Evolutionary conservation across 2,797 vertebrate genomes (phyloP), one percentile per base, ranked within the genome.

Genomic region (Trematomus bernacchii): DNA sequence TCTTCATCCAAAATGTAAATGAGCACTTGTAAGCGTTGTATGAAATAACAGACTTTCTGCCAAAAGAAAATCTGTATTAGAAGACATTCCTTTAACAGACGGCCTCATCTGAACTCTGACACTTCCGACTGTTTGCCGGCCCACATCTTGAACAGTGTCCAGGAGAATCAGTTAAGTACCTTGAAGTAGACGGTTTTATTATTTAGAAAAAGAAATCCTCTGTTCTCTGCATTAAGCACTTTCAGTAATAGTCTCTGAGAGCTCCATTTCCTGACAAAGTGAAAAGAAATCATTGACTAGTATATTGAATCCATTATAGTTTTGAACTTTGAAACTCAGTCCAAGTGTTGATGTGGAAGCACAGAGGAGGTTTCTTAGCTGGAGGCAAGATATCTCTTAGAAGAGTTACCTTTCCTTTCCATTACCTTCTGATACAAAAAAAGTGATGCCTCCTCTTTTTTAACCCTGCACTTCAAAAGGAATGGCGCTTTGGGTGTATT

Each of bases 81-180:
- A 52, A 58, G 40, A 62, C 54, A 18, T 69, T 53, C 18, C 50
- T 6, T 48, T 10, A 60, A 70, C 77, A 79, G 76, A 80, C 73
- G 53, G 67, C 66, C 52, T 64, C 23, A 37, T 58, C 54, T 73
- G 40, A 55, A 53, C 43, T 68, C 30, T 43, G 54, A 67, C 42
- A 47, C 46, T 19, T 81, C 23, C 19, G 23, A 14, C 53, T 15
- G 27, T 51, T 67, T 75, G 23, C 71, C 37, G 5, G 0, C 55
- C 51, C 47, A 63, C 66, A 16, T 66, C 47, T 48, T 61, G 57
- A 66, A 66, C 23, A 10, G 2, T 8, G 18, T 63, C 68, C 71
- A 73, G 42, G 4, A 52, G 14, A 76, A 67, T 53, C 37, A 46
- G 16, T 69, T 42, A 54, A 60, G 65, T 55, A 15, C 58, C 37